Conservation (phyloP, 2,888 invertebrate species). For the Buathra laborator region DNA sequence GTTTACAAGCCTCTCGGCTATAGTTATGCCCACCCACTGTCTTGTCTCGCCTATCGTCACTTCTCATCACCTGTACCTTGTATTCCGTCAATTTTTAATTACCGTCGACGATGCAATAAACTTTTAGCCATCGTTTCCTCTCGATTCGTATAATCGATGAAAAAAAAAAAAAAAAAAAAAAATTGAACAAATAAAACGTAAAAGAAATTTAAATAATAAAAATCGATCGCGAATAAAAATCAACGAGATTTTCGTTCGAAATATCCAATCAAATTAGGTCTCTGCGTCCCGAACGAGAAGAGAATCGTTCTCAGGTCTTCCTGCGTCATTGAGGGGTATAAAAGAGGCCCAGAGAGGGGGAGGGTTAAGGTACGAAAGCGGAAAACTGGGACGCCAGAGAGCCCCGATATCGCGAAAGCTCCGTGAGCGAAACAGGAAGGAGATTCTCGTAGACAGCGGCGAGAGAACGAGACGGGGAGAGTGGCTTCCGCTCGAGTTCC, state of each 20-base stretch:
- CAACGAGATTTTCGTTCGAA: background rate
- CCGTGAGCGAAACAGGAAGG: background rate
- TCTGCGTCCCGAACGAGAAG: background rate
- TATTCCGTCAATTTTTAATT: background rate
- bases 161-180: no score
- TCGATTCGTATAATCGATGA: no score
- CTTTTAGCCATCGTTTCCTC: no score
- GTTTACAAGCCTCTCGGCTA: conserved; percentile 36
- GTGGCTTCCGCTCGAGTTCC: conserved; percentile 50
- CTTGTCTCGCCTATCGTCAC: background rate
- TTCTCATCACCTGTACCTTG: background rate
- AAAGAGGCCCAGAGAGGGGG: conserved; percentile 52
- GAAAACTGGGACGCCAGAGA: conserved; percentile 50
- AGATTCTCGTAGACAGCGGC: background rate
- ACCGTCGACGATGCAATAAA: no score
- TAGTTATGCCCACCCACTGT: conserved; percentile 28
- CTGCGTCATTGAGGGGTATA: conserved; percentile 40
- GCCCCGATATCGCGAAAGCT: conserved; percentile 39
- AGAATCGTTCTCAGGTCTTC: background rate
- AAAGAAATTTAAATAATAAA: no score
- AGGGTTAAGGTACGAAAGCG: conserved; percentile 54
- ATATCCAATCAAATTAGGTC: background rate
- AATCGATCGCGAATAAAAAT: no score
- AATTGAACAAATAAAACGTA: no score
- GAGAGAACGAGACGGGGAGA: background rate